Evolutionary conservation across 2,113 vertebrate genomes (phyloP), one percentile per base, ranked within the genome.

Genomic region (Lycaon pictus): DNA sequence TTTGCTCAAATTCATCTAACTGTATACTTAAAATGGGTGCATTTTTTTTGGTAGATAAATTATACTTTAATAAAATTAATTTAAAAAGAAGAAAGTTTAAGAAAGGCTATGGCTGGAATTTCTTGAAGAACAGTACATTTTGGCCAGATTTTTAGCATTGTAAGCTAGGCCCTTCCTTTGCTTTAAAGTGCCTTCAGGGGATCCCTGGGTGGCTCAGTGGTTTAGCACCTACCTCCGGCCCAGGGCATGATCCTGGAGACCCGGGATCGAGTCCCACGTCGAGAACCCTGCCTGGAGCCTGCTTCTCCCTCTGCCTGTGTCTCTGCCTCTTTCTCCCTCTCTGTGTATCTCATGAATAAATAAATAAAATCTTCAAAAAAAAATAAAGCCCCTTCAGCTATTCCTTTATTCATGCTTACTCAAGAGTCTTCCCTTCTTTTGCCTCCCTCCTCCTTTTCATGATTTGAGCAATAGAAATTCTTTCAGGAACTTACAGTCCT

Each of bases 11-110:
- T 58, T 63, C 16, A 55, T 88, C 43, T 82, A 23, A 65, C n/a
- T 43, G 0, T 62, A 11, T 84, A 55, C 69, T 86, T 76, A 62
- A 93, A 93, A 63, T 76, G 48, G 16, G 48, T 56, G 16, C 32
- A 9, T 74, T 74, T 48, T 72, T 95, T 69, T 76, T 63, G n/a
- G 19, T 17, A 27, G 20, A 11, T 74, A 88, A 91, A 55, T 94
- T 82, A 53, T 32, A 58, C n/a, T 29, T 80, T 22, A 43, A 27
- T 67, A 71, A 77, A 79, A 55, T 65, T 84, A 29, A 48, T 80
- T 89, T 90, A 63, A 55, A 84, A n/a, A 71, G 63, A n/a, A n/a
- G 81, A 58, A 84, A 51, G 7, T 76, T 94, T 82, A 89, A 72
- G 90, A 85, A 76, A 84, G 67, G 16, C 13, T 85, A 0, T 69